Evolutionary conservation across 2,888 invertebrate genomes (phyloP).

Genomic region (Beris morrisii): DNA sequence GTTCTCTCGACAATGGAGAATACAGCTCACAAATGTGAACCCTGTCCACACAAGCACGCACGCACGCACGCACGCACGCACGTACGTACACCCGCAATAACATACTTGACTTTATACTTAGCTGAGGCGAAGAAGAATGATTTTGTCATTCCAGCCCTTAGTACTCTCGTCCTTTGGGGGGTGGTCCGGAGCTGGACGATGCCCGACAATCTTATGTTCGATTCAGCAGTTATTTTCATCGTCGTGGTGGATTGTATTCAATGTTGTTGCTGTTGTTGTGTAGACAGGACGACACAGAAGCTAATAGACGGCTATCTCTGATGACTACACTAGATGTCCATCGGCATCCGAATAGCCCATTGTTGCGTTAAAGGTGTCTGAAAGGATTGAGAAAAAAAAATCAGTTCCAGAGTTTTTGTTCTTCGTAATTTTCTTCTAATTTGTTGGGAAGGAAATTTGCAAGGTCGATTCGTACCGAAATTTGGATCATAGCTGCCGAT

Average conservation of each 20-base stretch:
- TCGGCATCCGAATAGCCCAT: constrained; percentile 57
- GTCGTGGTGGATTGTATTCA: too few relatives aligned
- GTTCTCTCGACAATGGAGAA: constrained; percentile 31
- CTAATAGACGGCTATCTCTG: constrained; percentile 23
- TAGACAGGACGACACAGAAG: constrained; percentile 19
- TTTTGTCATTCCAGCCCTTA: too few relatives aligned
- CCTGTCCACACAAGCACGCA: neutral
- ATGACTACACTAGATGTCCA: constrained; percentile 55
- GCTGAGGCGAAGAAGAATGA: neutral
- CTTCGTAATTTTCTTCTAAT: too few relatives aligned
- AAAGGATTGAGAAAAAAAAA: constrained; percentile 43
- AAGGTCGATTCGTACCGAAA: neutral
- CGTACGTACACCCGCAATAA: constrained; percentile 2
- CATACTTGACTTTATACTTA: constrained; percentile 20
- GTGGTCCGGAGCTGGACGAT: too few relatives aligned
- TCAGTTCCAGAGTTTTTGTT: too few relatives aligned
- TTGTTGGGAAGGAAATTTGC: too few relatives aligned
- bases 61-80: constrained; percentile 20
- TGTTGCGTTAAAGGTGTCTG: constrained; percentile 54
- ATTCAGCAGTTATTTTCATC: too few relatives aligned
- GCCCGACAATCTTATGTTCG: too few relatives aligned
- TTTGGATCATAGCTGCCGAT: constrained; percentile 50
- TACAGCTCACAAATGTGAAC: constrained; percentile 6
- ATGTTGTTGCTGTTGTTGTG: too few relatives aligned
- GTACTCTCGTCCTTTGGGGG: too few relatives aligned